Percentiles rank a stretch among this genome's conserved stretches.
Evolutionary conservation across 2,888 invertebrate species (phyloP).

Genomic region (Orchesella flavescens): DNA sequence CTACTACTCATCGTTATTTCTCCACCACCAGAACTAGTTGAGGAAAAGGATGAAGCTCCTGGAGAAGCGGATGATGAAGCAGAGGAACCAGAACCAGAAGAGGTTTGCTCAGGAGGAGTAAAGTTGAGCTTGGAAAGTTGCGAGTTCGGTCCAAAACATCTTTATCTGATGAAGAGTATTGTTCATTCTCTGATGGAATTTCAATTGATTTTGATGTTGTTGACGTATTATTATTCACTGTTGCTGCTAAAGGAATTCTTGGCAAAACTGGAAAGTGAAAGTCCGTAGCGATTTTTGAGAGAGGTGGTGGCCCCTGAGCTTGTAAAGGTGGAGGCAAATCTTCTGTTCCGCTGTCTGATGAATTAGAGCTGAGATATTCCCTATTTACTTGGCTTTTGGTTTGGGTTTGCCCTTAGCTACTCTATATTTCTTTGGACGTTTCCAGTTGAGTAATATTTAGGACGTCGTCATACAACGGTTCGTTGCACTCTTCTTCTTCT

Average conservation of each 20-base stretch:
- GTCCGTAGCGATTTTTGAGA: slow-evolving; percentile 67
- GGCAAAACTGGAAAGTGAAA: slow-evolving; percentile 66
- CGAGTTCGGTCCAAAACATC: slow-evolving; percentile 61
- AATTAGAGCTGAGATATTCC: slow-evolving; percentile 45
- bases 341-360: slow-evolving; percentile 67
- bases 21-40: neutral
- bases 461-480: slow-evolving; percentile 72
- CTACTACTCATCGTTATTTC: no score
- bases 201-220: neutral
- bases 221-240: no score
- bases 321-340: slow-evolving; percentile 71
- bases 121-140: slow-evolving; percentile 69
- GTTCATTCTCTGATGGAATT: neutral
- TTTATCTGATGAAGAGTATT: neutral
- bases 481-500: slow-evolving; percentile 56
- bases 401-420: no score
- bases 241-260: neutral
- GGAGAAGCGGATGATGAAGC: neutral
- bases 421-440: slow-evolving; percentile 12
- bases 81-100: slow-evolving; percentile 10
- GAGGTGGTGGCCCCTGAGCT: slow-evolving; percentile 69
- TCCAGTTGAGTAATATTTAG: slow-evolving; percentile 59
- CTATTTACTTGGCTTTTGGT: neutral
- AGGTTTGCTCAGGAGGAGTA: neutral
- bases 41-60: neutral